A percentile compares a stretch with the other conserved stretches of the same genome.
phyloP scores from a whole-genome alignment of 2,888 invertebrate species.

The Ochlodes sylvanus region DNA sequence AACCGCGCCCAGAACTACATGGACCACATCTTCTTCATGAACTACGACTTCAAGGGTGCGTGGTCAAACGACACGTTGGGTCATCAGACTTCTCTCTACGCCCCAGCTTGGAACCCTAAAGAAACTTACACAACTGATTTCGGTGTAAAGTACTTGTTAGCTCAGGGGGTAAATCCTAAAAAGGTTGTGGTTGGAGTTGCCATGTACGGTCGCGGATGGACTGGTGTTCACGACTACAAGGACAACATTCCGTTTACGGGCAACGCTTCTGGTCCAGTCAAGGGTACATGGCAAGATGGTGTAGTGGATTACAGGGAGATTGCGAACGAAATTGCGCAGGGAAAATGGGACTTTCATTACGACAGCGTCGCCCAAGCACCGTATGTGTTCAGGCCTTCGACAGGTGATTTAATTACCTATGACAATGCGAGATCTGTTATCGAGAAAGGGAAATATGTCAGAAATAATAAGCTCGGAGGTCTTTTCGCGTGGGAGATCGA shows the following conservation, averaged over 20 bases:
- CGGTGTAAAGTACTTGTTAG: constrained; percentile 72
- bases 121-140: constrained; percentile 82
- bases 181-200: constrained; percentile 79
- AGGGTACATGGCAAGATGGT: constrained; percentile 81
- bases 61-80: constrained; percentile 80
- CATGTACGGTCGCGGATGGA: constrained; percentile 81
- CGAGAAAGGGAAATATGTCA: constrained; percentile 78
- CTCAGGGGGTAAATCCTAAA: constrained; percentile 77
- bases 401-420: constrained; percentile 76
- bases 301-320: constrained; percentile 80
- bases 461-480: constrained; percentile 77
- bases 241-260: constrained; percentile 76
- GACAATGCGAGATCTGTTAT: constrained; percentile 77
- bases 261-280: constrained; percentile 73
- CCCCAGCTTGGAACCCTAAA: constrained; percentile 73
- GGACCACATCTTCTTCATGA: constrained; percentile 82
- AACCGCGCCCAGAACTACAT: constrained; percentile 76
- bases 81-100: constrained; percentile 74
- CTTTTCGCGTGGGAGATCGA: constrained; percentile 80
- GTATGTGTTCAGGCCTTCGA: constrained; percentile 73
- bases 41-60: constrained; percentile 80
- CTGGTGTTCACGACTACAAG: constrained; percentile 70
- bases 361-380: constrained; percentile 78
- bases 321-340: constrained; percentile 70
- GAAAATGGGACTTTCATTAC: constrained; percentile 78